Evolutionary conservation across 2,797 vertebrate species (phyloP).

Genomic region (Epinephelus malabaricus): DNA sequence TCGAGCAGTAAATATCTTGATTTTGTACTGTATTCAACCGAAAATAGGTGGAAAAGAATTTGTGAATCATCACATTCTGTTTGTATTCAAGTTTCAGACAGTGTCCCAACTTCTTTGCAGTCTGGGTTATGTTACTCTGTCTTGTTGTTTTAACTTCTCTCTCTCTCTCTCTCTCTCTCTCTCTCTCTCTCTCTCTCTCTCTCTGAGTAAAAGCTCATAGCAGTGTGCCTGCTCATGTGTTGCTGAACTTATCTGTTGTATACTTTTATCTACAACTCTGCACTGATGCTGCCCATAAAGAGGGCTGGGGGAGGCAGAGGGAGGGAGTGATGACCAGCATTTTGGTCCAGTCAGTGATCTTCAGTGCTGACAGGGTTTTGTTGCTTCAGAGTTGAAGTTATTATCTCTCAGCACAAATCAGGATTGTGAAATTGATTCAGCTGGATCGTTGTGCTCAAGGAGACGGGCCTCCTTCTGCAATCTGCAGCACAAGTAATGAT

Average conservation of each 20-base stretch:
- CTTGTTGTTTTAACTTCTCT: background rate
- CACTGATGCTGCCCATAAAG: slow-evolving; percentile 7
- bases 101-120: too few relatives aligned
- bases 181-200: background rate
- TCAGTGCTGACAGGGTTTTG: slow-evolving; percentile 51
- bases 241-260: slow-evolving; percentile 19
- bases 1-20: too few relatives aligned
- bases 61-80: too few relatives aligned
- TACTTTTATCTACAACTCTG: slow-evolving; percentile 9
- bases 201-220: background rate
- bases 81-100: too few relatives aligned
- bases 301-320: background rate
- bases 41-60: too few relatives aligned
- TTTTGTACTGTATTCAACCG: too few relatives aligned
- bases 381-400: slow-evolving; percentile 54
- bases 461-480: slow-evolving; percentile 28
- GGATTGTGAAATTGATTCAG: slow-evolving; percentile 64
- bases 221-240: background rate
- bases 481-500: slow-evolving; percentile 43
- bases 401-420: slow-evolving; percentile 65
- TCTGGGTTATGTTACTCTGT: background rate
- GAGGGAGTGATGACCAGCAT: slow-evolving; percentile 27
- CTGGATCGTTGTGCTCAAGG: slow-evolving; percentile 31
- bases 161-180: too few relatives aligned
- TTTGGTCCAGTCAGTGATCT: slow-evolving; percentile 40